A percentile compares a stretch with the other conserved stretches of the same genome.
Conservation (phyloP, 1,140 invertebrate species). For the Cotesia vestalis region DNA sequence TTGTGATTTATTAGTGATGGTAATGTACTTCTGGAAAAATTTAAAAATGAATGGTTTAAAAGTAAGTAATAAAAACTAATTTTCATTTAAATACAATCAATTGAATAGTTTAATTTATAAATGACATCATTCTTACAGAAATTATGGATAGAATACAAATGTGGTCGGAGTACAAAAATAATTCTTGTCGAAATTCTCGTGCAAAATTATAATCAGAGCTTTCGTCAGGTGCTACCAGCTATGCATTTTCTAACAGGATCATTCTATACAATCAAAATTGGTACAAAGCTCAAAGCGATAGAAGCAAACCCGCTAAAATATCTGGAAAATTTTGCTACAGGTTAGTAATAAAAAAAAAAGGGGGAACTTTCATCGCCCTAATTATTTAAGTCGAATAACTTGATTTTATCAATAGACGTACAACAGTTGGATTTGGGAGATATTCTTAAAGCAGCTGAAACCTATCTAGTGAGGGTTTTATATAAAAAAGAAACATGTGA, state of each 20-base stretch:
- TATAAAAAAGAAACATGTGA: neutral
- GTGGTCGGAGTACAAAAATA: neutral
- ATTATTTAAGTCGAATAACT: neutral
- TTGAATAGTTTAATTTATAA: neutral
- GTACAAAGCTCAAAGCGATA: neutral
- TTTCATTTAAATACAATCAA: too few species aligned
- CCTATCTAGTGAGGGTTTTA: neutral
- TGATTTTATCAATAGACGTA: neutral
- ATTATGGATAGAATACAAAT: neutral
- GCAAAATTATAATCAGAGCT: conserved; percentile 32
- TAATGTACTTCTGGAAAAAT: too few species aligned
- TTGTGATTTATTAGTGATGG: too few species aligned
- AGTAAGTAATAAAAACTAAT: too few species aligned
- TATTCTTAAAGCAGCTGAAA: neutral
- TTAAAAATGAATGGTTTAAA: too few species aligned
- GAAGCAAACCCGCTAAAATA: neutral
- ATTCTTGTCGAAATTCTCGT: neutral
- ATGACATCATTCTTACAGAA: neutral
- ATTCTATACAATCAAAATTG: neutral
- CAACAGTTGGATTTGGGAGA: neutral
- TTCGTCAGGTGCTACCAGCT: conserved; percentile 37
- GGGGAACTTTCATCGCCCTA: neutral
- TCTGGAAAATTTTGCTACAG: neutral
- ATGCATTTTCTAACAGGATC: conserved; percentile 27
- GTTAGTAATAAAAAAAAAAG: neutral